Evolutionary conservation across 2,113 vertebrate genomes (phyloP).

Genomic region (Scolopax mira): DNA sequence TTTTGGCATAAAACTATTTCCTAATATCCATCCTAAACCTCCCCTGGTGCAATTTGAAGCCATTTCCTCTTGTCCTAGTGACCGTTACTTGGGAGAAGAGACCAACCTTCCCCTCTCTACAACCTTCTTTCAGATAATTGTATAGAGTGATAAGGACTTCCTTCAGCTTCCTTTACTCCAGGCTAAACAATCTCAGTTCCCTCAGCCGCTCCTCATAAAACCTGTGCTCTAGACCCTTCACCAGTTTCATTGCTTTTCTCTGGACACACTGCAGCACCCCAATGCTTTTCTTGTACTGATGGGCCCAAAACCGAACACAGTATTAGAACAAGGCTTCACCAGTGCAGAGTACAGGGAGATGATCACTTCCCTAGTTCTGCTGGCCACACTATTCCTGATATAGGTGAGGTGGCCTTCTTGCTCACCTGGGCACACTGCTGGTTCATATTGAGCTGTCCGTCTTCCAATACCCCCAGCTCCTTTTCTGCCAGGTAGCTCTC

Average conservation of each 20-base stretch:
- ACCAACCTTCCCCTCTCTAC: fast-evolving
- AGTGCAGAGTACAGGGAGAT: neutral
- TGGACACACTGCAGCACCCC: neutral
- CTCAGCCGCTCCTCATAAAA: neutral
- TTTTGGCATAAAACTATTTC: neutral
- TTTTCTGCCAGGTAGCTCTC: neutral
- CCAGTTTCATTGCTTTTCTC: neutral
- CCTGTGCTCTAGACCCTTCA: neutral
- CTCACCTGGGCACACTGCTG: neutral
- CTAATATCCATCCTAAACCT: neutral
- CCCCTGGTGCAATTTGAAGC: neutral
- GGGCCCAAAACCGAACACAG: neutral
- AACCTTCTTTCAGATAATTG: neutral
- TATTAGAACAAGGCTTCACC: neutral
- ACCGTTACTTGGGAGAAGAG: neutral
- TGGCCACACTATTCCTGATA: neutral
- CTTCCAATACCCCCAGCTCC: neutral
- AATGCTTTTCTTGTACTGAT: neutral
- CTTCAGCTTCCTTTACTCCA: neutral
- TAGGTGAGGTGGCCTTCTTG: neutral
- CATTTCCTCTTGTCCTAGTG: neutral
- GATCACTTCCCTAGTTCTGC: neutral
- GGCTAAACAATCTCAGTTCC: neutral
- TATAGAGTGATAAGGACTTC: neutral
- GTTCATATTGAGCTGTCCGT: neutral